Percentiles rank a stretch among this genome's conserved stretches.
Conservation (phyloP, 2,113 vertebrate species). For the Marcusenius ussheri region DNA sequence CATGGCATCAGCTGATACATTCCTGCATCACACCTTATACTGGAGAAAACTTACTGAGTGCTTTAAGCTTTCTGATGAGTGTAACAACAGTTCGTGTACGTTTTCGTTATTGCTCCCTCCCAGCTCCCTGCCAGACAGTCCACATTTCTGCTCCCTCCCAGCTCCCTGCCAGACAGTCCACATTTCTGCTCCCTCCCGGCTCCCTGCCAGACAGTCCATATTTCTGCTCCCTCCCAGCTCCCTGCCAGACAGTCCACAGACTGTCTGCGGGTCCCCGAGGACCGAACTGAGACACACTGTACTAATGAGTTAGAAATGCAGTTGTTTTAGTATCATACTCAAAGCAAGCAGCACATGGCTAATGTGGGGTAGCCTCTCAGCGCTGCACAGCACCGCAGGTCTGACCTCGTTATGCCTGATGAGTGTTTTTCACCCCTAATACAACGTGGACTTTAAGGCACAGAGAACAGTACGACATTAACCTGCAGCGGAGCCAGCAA, state of each 20-base stretch:
- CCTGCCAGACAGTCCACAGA: not conserved
- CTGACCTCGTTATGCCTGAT: not conserved
- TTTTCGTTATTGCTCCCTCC: not conserved
- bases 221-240: no score
- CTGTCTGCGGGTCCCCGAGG: not conserved
- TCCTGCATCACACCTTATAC: not conserved
- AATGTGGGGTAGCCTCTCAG: not conserved
- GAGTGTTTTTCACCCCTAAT: not conserved
- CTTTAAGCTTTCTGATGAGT: not conserved
- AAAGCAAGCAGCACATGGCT: not conserved
- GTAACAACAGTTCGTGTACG: not conserved
- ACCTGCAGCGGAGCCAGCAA: not conserved
- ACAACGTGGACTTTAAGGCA: not conserved
- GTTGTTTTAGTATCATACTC: not conserved
- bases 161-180: no score
- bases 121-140: no score
- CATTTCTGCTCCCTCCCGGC: no score
- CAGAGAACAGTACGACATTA: not conserved
- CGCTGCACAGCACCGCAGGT: not conserved
- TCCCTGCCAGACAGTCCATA: not conserved
- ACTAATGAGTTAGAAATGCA: not conserved
- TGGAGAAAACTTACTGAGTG: not conserved
- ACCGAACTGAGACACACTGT: not conserved
- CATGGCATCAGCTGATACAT: not conserved
- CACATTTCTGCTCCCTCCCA: no score